Evolutionary conservation across 1,140 invertebrate species (phyloP), one percentile per base, ranked within the genome.

Genomic region (Asobara japonica): DNA sequence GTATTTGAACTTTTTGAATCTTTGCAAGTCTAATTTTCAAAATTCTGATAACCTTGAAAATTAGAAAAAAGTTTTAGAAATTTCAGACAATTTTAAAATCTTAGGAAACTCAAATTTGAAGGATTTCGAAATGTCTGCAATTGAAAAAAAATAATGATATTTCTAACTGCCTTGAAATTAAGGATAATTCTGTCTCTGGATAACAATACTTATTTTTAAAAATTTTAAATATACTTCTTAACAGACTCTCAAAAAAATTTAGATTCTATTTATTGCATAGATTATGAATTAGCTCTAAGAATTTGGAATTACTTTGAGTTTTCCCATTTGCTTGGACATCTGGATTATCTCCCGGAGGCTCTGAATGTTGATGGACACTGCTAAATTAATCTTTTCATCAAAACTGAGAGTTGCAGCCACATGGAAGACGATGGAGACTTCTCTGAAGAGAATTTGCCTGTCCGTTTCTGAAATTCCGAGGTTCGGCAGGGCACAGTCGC

Each of bases 401-500:
- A 93, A 93, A 76, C 90, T 89, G 0, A 93, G 91, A 0, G 92
- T 93, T 0, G 93, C 93, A 0, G 92, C 92, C 0, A 89, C 89
- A 72, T 94, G 92, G 81, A 93, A 91, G n/a, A 93, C 89, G 38
- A 92, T 86, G 60, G 91, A 90, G 3, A 96, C 91, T 83, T 94
- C 88, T 0, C 91, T 88, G 11, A 80, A 77, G 2, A 91, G 79
- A 16, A 76, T 82, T 30, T 80, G 74, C 48, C 83, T 79, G 65
- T 91, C 89, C 1, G 76, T 74, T 0, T 82, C 31, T 0, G 84
- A 86, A 2, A 92, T 82, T 0, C 90, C 90, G 5, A 92, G 79
- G 13, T 80, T 83, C 13, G 86, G 84, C 16, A 80, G 69, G 10
- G 84, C 84, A 36, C 89, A 89, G 48, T 92, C 90, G 0, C 92